Base-by-base conservation (phyloP, 2,888 invertebrate species). In the Drosophila rubida region DNA sequence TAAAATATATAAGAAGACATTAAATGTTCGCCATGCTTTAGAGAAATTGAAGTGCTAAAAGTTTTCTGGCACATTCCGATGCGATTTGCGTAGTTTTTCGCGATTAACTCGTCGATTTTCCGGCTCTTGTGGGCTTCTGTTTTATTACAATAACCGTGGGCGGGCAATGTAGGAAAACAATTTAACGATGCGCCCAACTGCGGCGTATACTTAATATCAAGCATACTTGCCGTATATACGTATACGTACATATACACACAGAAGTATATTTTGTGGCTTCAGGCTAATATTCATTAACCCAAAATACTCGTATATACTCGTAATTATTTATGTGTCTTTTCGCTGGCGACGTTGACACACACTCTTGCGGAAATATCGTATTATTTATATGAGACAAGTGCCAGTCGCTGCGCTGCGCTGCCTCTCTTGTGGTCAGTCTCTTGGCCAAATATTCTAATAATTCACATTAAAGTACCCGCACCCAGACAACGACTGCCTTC, bases 111-210 rank as follows among this genome's bases (percentile, higher is more conserved):
- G 53, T 22, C 53, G 41, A 53, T 53, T 41, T 53, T 41, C 9
- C 13, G 22, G n/a, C 13, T 6, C 2, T n/a, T 19, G 22, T 27
- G 6, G 59, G 39, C 53, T 35, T 62, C 82, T 82, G 70, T 45
- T 86, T 80, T 86, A 86, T 86, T 86, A 71, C 80, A 71, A 42
- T 60, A 2, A 22, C 25, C 72, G 82, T 85, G 84, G 78, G 80
- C 64, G 81, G 71, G 46, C 44, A 49, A 51, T 42, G 25, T 59
- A 50, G 62, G 67, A 48, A 76, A 87, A 81, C 66, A 81, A 71
- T 82, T 87, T 82, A 69, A 82, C 74, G 86, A 87, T 87, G 68
- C 80, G 65, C 64, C 67, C 67, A 78, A 78, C 75, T 71, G 78
- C 61, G 59, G 74, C 32, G 41, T 14, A 66, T 83, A 51, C 51